phyloP scores from a whole-genome alignment of 2,113 vertebrate genomes.

The Dicentrarchus labrax region DNA sequence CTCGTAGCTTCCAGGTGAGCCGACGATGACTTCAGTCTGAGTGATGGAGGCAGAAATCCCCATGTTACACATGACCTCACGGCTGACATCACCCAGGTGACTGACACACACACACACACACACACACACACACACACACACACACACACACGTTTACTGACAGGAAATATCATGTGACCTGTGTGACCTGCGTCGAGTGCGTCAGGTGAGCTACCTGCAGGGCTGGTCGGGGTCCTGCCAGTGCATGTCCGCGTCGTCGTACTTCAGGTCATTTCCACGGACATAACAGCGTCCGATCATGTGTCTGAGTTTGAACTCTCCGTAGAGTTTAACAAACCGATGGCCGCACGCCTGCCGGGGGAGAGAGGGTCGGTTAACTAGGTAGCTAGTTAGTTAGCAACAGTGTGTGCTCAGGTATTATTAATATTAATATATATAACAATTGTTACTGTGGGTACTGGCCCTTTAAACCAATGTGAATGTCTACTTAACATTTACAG shows the following conservation, averaged over 20 bases:
- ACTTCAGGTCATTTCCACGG: conserved; percentile 86
- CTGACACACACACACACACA: conserved; percentile 64
- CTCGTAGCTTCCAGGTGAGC: conserved; percentile 91
- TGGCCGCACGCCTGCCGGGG: conserved; percentile 78
- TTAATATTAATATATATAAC: too few species aligned
- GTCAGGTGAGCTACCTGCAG: conserved; percentile 67
- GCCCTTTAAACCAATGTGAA: too few species aligned
- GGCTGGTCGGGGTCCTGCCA: conserved; percentile 77
- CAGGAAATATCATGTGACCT: too few species aligned
- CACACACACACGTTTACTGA: not conserved
- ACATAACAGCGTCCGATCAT: conserved; percentile 94
- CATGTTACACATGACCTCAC: conserved; percentile 91
- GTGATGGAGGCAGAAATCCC: conserved; percentile 90
- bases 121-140: conserved; percentile 10
- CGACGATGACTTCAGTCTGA: conserved; percentile 84
- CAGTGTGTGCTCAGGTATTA: too few species aligned
- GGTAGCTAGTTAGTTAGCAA: not conserved
- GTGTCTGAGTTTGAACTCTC: conserved; percentile 81
- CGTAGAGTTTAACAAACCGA: conserved; percentile 83
- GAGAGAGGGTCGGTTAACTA: not conserved
- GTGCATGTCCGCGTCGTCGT: conserved; percentile 60
- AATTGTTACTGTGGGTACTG: too few species aligned
- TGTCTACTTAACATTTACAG: not conserved
- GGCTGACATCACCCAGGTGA: conserved; percentile 79
- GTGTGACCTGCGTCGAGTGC: not conserved